Percentiles rank a stretch among this genome's conserved stretches.
These are phyloP conservation scores for Lasioglossum calceatum DNA, from an alignment of 2,888 invertebrate genomes.

Conservation along the genomic window DNA sequence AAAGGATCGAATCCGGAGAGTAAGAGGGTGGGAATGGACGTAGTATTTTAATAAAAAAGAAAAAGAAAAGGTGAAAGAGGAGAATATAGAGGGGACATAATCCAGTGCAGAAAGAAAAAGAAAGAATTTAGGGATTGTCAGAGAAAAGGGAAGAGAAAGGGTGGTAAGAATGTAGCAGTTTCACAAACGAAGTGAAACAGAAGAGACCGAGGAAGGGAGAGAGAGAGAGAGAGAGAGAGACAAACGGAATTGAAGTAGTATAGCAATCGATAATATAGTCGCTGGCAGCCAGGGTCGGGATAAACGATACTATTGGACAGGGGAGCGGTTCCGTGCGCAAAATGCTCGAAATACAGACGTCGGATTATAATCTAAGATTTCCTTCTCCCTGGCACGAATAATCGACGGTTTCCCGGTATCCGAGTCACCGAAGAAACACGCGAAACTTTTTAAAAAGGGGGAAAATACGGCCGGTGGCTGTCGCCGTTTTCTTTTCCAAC, in stretches of 20 bases:
- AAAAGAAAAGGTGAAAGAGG: background rate
- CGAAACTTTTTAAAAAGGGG: conserved; percentile 22
- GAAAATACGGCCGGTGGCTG: conserved; percentile 12
- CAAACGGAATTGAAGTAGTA: conserved; percentile 19
- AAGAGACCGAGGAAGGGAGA: background rate
- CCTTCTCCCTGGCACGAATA: conserved; percentile 32
- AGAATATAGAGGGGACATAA: background rate
- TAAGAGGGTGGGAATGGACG: background rate
- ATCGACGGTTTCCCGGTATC: conserved; percentile 46
- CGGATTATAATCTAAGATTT: conserved; percentile 57
- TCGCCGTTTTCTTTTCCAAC: background rate
- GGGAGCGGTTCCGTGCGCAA: conserved; percentile 11
- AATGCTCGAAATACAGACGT: conserved; percentile 44
- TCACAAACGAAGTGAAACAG: background rate
- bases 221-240: background rate
- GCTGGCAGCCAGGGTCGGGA: background rate
- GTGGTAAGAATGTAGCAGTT: background rate
- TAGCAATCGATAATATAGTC: conserved; percentile 46
- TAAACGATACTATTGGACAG: conserved; percentile 43
- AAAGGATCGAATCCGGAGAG: background rate
- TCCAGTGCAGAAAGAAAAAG: background rate
- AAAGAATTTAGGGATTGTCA: background rate
- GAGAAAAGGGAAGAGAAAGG: background rate
- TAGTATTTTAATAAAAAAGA: background rate
- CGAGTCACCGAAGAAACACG: conserved; percentile 12